Base-by-base conservation (phyloP, 2,888 invertebrate genomes). In the Spilosoma lubricipeda region DNA sequence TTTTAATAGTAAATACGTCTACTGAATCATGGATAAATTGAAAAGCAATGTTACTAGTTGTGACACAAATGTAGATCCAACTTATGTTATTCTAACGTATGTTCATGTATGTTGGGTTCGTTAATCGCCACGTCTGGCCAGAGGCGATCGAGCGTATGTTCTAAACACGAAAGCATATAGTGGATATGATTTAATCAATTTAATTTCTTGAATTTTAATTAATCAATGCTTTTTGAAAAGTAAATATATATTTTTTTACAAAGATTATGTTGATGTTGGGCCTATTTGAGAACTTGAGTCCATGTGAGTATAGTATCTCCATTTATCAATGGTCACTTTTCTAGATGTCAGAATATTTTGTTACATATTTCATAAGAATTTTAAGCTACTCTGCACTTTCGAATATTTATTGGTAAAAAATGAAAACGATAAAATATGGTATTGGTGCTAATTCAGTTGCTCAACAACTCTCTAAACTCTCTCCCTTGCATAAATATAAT, bases 101-200 rank as follows among this genome's bases (percentile, higher is more conserved):
- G 79, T 80, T 83, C 81, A 81, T 80, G 79, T 82, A 82, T 86
- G 84, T 85, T 84, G 85, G 83, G 85, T 87, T 88, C 74, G 82
- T 84, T 87, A 87, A 88, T 87, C 85, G 82, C 80, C 69, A 71
- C 85, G 82, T 77, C 80, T 83, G 84, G 80, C 83, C 78, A 78
- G 77, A 72, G 80, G 78, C 78, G 75, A 84, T 83, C 78, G 80
- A 79, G 75, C 82, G 80, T 80, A 81, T 80, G 84, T 77, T 84
- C 79, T 67, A 73, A 72, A 69, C 45, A 66, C 73, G 80, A 70
- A 75, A 69, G 48, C 69, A 63, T 82, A 80, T 8, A 66, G 27
- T 71, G 85, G 87, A 85, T 76, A 71, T 33, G 72, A 73, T 66
- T 64, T 48, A 27, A 5, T 64, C 23, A 0, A 27, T 67, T 67